A percentile compares a stretch with the other conserved stretches of the same genome.
Evolutionary conservation across 2,797 vertebrate species (phyloP).

Genomic region (Pempheris klunzingeri): DNA sequence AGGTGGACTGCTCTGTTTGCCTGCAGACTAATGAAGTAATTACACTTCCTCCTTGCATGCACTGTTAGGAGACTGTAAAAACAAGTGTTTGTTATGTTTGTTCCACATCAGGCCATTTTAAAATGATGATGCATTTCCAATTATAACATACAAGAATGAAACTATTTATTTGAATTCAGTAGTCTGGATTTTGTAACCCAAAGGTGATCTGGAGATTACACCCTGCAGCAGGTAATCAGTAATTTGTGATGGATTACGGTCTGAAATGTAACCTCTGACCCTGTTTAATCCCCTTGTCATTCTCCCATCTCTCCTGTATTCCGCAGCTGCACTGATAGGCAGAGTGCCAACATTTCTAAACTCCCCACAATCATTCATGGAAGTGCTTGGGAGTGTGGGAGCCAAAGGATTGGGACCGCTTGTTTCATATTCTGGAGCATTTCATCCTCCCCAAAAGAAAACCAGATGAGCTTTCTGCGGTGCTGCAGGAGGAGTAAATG

Average conservation of each 20-base stretch:
- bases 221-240: conserved; percentile 68
- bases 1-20: background rate
- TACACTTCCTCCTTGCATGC: background rate
- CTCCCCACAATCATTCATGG: conserved; percentile 76
- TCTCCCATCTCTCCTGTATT: conserved; percentile 71
- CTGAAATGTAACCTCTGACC: conserved; percentile 69
- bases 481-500: conserved; percentile 55
- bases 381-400: conserved; percentile 66
- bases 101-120: conserved; percentile 29
- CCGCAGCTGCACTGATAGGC: conserved; percentile 82
- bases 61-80: background rate
- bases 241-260: conserved; percentile 71
- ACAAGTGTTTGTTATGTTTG: conserved; percentile 17
- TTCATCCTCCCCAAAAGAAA: conserved; percentile 76
- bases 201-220: conserved; percentile 53
- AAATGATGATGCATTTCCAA: conserved; percentile 40
- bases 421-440: conserved; percentile 74
- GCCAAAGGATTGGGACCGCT: conserved; percentile 63
- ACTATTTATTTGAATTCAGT: conserved; percentile 43
- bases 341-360: conserved; percentile 71
- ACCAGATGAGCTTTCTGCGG: conserved; percentile 74
- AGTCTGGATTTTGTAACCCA: conserved; percentile 38
- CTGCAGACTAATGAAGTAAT: conserved; percentile 1
- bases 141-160: background rate
- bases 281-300: conserved; percentile 65